phyloP scores from a whole-genome alignment of 2,113 vertebrate species.

The Euleptes europaea region DNA sequence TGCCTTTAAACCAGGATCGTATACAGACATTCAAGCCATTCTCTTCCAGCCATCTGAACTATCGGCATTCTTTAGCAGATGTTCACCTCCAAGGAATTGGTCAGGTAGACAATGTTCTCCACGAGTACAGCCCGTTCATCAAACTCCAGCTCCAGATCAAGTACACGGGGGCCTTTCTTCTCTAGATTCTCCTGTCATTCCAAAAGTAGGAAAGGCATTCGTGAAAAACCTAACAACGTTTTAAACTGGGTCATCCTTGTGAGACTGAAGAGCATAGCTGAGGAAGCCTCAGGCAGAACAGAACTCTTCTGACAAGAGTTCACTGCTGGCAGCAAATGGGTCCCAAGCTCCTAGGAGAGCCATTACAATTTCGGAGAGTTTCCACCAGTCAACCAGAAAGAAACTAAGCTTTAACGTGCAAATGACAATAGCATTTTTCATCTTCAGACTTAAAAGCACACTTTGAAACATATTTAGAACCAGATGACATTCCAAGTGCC shows the following conservation, averaged over 20 bases:
- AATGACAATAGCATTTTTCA: neutral
- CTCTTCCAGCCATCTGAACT: neutral
- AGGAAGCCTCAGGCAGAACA: conserved; percentile 18
- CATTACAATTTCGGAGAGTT: conserved; percentile 38
- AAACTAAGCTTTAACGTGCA: conserved; percentile 30
- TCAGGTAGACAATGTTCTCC: conserved; percentile 95
- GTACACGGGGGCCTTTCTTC: conserved; percentile 87
- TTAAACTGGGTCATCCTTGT: conserved; percentile 22
- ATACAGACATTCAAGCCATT: neutral
- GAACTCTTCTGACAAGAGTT: conserved; percentile 23
- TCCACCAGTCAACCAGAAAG: conserved; percentile 48
- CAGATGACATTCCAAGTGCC: conserved; percentile 47
- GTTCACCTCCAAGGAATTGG: conserved; percentile 92
- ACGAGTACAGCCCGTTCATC: conserved; percentile 89
- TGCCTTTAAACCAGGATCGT: neutral
- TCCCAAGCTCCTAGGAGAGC: neutral
- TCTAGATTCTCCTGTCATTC: conserved; percentile 89
- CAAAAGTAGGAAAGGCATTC: neutral
- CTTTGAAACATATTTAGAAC: conserved; percentile 52
- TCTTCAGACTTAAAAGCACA: conserved; percentile 26
- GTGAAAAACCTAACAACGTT: conserved; percentile 5
- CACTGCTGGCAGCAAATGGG: conserved; percentile 40
- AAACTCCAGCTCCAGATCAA: conserved; percentile 94
- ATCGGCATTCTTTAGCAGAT: rapidly evolving
- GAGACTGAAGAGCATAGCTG: neutral